Percentiles rank a stretch among this genome's conserved stretches.
Evolutionary conservation across 2,888 invertebrate genomes (phyloP).

Genomic region (Saturnia pavonia): DNA sequence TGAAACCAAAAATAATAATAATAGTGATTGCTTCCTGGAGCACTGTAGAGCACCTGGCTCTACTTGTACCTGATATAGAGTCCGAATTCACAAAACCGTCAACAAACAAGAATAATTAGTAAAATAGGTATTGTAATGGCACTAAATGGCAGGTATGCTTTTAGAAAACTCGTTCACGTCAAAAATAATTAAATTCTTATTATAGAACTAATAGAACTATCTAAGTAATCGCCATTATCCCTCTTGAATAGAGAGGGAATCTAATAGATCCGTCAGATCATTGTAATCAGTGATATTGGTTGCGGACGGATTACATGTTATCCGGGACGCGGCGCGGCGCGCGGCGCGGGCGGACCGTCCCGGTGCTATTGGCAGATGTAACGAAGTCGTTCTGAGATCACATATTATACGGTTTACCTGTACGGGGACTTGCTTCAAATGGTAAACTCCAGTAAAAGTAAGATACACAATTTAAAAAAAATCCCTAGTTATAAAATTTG

Average conservation of each 20-base stretch:
- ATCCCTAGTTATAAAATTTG: no score
- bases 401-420: not conserved
- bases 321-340: not conserved
- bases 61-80: no score
- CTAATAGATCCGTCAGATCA: not conserved
- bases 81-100: no score
- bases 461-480: no score
- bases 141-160: no score
- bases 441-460: no score
- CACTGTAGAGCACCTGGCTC: no score
- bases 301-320: not conserved
- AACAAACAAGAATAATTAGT: no score
- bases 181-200: not conserved
- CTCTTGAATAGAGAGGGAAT: not conserved
- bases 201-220: not conserved
- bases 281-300: conserved; percentile 4
- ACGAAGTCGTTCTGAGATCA: not conserved
- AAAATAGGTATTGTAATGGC: no score
- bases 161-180: not conserved
- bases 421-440: no score
- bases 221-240: not conserved
- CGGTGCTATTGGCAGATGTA: not conserved
- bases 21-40: no score
- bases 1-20: no score
- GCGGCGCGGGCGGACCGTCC: not conserved